Percentiles rank a stretch among this genome's conserved stretches.
These are phyloP conservation scores for Oreochromis grahami DNA, from an alignment of 2,797 vertebrate genomes.

Conservation along the genomic window DNA sequence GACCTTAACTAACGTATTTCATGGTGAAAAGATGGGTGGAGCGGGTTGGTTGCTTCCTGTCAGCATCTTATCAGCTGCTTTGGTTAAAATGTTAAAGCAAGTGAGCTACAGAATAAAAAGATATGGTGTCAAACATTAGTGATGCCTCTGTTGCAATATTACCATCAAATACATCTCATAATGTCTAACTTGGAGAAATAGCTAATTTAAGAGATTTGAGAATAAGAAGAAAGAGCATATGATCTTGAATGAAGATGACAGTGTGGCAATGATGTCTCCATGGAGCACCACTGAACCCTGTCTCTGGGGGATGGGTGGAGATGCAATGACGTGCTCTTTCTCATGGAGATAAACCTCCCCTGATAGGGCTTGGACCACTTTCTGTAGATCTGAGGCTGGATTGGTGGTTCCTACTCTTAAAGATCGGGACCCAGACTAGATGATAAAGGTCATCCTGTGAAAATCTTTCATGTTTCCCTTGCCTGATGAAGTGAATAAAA, in stretches of 20 bases:
- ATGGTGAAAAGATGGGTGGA: slow-evolving; percentile 48
- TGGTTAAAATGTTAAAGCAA: not conserved
- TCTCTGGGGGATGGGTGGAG: slow-evolving; percentile 51
- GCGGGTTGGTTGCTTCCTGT: slow-evolving; percentile 45
- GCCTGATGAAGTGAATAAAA: not conserved
- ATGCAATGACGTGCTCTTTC: not conserved
- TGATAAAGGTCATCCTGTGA: not conserved
- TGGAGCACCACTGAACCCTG: not conserved
- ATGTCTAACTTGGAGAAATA: not conserved
- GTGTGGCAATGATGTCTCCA: not conserved
- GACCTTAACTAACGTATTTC: slow-evolving; percentile 4
- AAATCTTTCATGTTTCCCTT: not conserved
- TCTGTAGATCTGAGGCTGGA: not conserved
- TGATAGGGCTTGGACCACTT: not conserved
- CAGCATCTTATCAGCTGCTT: slow-evolving; percentile 25
- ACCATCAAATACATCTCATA: not conserved
- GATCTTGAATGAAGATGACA: slow-evolving; percentile 14
- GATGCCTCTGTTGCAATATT: not conserved
- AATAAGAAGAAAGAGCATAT: not conserved
- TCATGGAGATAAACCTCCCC: slow-evolving; percentile 34
- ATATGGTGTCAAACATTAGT: not conserved
- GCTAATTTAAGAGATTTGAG: not conserved
- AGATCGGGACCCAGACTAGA: not conserved
- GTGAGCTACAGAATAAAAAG: not conserved
- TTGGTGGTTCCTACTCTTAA: not conserved